phyloP scores from a whole-genome alignment of 2,113 vertebrate genomes.

The Oncorhynchus clarkii region DNA sequence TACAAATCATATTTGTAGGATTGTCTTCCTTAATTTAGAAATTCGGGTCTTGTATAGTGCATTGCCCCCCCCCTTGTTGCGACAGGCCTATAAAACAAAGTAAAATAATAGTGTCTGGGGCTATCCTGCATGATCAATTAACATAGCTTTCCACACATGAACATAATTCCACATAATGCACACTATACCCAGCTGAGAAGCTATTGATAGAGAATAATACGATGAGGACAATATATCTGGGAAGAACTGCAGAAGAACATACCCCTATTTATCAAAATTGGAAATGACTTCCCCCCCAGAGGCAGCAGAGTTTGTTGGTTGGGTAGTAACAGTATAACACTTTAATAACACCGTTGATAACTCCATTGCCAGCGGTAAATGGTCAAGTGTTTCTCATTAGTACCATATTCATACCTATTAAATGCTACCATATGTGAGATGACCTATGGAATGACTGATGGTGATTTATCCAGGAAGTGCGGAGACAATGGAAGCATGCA shows the following conservation, averaged over 20 bases:
- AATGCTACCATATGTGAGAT: neutral
- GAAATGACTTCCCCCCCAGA: too few relatives aligned
- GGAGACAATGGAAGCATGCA: neutral
- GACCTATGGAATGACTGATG: neutral
- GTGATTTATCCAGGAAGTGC: neutral
- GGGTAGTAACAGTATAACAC: neutral
- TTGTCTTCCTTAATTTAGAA: neutral
- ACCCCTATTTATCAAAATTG: too few relatives aligned
- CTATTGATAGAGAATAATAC: too few relatives aligned
- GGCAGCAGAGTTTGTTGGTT: too few relatives aligned
- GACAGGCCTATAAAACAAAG: neutral
- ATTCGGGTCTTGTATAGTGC: neutral
- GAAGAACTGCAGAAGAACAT: too few relatives aligned
- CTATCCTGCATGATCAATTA: too few relatives aligned
- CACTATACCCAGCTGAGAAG: too few relatives aligned
- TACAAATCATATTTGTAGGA: neutral
- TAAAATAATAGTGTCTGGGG: neutral
- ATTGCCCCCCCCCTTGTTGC: neutral
- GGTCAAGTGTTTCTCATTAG: neutral
- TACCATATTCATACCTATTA: slow-evolving; percentile 1
- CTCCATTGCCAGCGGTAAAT: too few relatives aligned
- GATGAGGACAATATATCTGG: too few relatives aligned
- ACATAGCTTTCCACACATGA: too few relatives aligned
- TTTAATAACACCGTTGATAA: neutral
- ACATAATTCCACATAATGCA: too few relatives aligned